These are phyloP conservation scores for Cynocephalus volans DNA, from an alignment of 2,113 vertebrate species.

Conservation along the genomic window DNA sequence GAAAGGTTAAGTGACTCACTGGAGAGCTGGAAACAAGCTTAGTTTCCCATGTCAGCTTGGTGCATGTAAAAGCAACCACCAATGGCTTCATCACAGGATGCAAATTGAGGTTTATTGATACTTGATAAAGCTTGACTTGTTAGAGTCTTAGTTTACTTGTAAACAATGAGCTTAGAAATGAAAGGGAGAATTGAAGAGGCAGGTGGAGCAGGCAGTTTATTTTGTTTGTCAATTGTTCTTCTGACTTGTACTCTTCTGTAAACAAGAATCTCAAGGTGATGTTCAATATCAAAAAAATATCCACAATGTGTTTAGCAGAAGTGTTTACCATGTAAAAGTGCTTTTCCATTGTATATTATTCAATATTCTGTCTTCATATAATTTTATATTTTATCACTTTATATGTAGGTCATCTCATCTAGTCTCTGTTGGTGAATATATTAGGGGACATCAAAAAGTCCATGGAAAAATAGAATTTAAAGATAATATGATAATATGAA, in stretches of 20 bases:
- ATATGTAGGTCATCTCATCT: not conserved
- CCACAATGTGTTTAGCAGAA: not conserved
- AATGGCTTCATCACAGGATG: not conserved
- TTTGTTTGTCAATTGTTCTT: not conserved
- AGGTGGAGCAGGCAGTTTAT: not conserved
- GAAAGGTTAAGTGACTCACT: slow-evolving; percentile 18
- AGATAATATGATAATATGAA: no score
- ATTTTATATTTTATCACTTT: not conserved
- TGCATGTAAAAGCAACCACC: not conserved
- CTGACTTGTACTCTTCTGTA: not conserved
- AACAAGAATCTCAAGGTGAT: slow-evolving; percentile 1
- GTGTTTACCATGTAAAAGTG: not conserved
- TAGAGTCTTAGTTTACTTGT: not conserved
- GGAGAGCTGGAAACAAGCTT: not conserved
- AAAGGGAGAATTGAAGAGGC: not conserved
- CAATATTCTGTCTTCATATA: not conserved
- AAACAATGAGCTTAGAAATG: not conserved
- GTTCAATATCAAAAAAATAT: not conserved
- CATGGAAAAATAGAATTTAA: no score
- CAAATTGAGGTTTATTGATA: slow-evolving; percentile 43
- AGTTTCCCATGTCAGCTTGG: not conserved
- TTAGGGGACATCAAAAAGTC: no score
- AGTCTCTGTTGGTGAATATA: not conserved
- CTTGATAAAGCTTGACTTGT: not conserved
- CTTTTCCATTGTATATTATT: not conserved